Evolutionary conservation across 2,113 vertebrate species (phyloP).

Genomic region (Dasyornis broadbenti): DNA sequence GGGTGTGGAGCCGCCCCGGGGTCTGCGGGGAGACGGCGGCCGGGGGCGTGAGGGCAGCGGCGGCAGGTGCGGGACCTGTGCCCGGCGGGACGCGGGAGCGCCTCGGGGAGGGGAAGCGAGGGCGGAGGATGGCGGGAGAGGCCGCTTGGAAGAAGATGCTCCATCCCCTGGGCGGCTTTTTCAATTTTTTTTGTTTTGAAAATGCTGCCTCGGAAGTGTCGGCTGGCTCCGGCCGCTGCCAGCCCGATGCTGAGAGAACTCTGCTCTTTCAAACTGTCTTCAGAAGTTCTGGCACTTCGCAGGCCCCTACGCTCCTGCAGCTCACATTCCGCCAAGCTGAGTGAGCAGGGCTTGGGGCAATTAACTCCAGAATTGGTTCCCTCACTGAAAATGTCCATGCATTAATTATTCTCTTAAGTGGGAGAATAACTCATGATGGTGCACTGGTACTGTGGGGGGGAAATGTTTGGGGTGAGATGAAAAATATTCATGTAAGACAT

Average conservation of each 20-base stretch:
- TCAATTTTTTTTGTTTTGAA: not conserved
- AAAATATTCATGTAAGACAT: rapidly evolving
- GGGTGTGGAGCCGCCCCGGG: not conserved
- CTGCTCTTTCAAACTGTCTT: not conserved
- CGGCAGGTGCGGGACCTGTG: not conserved
- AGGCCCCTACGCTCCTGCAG: not conserved
- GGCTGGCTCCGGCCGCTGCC: not conserved
- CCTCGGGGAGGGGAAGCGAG: not conserved
- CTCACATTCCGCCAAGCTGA: rapidly evolving
- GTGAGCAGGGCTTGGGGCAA: not conserved
- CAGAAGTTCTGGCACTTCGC: not conserved
- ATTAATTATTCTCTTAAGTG: not conserved
- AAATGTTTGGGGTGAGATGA: not conserved
- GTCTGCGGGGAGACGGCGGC: not conserved
- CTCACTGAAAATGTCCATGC: not conserved
- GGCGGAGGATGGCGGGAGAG: not conserved
- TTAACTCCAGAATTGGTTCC: not conserved
- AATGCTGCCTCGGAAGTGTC: not conserved
- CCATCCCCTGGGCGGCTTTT: not conserved
- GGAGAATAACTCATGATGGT: not conserved
- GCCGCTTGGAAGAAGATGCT: not conserved
- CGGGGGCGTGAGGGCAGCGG: not conserved
- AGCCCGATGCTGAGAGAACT: not conserved
- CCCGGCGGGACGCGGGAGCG: not conserved
- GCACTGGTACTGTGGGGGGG: rapidly evolving